Conservation (phyloP, 2,797 vertebrate genomes). For the Sebastes elongatus region DNA sequence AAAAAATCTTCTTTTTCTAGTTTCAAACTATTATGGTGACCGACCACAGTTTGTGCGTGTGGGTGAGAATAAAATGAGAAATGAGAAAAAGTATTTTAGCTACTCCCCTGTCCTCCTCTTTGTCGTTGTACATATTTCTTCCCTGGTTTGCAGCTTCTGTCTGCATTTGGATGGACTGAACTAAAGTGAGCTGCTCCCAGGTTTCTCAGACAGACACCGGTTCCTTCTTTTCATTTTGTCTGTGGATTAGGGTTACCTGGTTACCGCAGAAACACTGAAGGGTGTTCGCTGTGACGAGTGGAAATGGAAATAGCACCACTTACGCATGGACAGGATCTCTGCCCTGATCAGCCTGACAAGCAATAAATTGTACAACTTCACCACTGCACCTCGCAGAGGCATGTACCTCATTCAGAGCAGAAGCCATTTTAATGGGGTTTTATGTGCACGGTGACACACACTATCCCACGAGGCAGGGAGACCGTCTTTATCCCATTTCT, state of each 20-base stretch:
- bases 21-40: not conserved
- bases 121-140: not conserved
- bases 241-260: slow-evolving; percentile 54
- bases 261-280: slow-evolving; percentile 18
- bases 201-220: slow-evolving; percentile 8
- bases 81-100: not conserved
- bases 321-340: slow-evolving; percentile 24
- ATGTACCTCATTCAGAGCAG: slow-evolving; percentile 15
- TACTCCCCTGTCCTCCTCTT: not conserved
- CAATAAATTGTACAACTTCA: slow-evolving; percentile 40
- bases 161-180: not conserved
- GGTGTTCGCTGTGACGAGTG: slow-evolving; percentile 37
- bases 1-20: not conserved
- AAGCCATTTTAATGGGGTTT: not conserved
- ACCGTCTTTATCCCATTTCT: slow-evolving; percentile 16
- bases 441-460: not conserved
- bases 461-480: slow-evolving; percentile 11
- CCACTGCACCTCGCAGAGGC: slow-evolving; percentile 24
- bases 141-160: not conserved
- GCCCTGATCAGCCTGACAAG: slow-evolving; percentile 44
- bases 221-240: slow-evolving; percentile 24
- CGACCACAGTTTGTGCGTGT: not conserved
- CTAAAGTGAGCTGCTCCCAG: not conserved
- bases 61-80: not conserved
- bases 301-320: slow-evolving; percentile 51